Evolutionary conservation across 2,797 vertebrate genomes (phyloP).

Genomic region (Myotis vivesi): DNA sequence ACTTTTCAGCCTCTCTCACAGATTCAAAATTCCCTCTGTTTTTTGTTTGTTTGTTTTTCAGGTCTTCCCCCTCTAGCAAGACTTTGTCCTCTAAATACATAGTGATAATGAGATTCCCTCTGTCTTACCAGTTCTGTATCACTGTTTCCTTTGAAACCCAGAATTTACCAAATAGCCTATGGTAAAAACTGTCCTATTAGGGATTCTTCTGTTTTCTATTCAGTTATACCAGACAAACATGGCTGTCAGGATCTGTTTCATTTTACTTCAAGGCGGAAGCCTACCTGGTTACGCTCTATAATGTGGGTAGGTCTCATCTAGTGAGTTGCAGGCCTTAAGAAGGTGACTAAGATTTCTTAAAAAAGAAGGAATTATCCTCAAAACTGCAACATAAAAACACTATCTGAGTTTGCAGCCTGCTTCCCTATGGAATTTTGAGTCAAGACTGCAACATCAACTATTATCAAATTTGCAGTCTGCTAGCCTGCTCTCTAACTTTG

Average conservation of each 20-base stretch:
- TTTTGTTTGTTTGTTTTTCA: neutral
- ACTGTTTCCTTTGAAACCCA: neutral
- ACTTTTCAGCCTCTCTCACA: neutral
- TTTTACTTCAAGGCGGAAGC: neutral
- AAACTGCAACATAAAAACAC: neutral
- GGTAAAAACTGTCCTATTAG: neutral
- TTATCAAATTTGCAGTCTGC: neutral
- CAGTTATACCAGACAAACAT: neutral
- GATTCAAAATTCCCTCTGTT: neutral
- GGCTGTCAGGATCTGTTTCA: neutral
- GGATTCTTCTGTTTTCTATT: neutral
- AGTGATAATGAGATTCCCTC: neutral
- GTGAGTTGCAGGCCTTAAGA: neutral
- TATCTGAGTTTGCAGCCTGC: neutral
- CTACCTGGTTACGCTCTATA: neutral
- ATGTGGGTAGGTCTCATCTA: neutral
- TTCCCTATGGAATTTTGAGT: neutral
- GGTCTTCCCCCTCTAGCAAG: neutral
- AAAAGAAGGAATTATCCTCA: neutral
- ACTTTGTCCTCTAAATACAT: neutral
- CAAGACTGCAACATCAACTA: neutral
- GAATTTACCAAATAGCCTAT: neutral
- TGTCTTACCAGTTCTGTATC: neutral
- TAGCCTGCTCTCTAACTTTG: neutral
- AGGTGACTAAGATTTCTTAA: neutral